Conservation (phyloP, 2,888 invertebrate genomes). For the Archips xylosteana region DNA sequence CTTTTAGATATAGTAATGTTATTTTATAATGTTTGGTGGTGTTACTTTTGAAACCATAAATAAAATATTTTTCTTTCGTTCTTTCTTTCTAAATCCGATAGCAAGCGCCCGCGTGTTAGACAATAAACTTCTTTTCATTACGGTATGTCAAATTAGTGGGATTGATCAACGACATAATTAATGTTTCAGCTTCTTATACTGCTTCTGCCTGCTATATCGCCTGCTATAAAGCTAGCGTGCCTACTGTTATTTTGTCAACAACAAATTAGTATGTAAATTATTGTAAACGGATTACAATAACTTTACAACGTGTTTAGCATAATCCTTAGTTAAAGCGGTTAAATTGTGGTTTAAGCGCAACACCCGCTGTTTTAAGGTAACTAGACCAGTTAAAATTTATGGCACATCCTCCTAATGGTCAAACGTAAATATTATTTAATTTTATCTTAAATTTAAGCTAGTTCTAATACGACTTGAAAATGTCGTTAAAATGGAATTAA, state of each 20-base stretch:
- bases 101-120: too few species aligned
- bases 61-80: too few species aligned
- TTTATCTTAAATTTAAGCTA: slow-evolving; percentile 4
- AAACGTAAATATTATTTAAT: slow-evolving; percentile 24
- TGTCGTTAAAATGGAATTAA: slow-evolving; percentile 12
- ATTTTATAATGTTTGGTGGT: too few species aligned
- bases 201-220: too few species aligned
- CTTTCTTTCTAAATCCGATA: too few species aligned
- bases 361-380: slow-evolving; percentile 31
- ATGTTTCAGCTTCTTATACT: too few species aligned
- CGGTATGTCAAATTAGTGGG: too few species aligned
- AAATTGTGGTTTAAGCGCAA: slow-evolving; percentile 7
- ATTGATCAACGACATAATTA: too few species aligned
- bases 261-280: slow-evolving; percentile 32
- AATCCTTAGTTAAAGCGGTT: slow-evolving; percentile 28
- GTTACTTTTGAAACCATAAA: too few species aligned
- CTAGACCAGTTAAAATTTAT: slow-evolving; percentile 35
- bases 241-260: slow-evolving; percentile 9
- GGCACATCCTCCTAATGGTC: slow-evolving; percentile 13
- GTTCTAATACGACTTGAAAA: slow-evolving; percentile 1
- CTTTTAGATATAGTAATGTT: too few species aligned
- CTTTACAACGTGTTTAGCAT: slow-evolving; percentile 32
- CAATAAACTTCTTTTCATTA: too few species aligned
- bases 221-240: not conserved
- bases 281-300: slow-evolving; percentile 23